Percentiles rank a stretch among this genome's conserved stretches.
Evolutionary conservation across 2,888 invertebrate species (phyloP).

Genomic region (Dynastes hyllus): DNA sequence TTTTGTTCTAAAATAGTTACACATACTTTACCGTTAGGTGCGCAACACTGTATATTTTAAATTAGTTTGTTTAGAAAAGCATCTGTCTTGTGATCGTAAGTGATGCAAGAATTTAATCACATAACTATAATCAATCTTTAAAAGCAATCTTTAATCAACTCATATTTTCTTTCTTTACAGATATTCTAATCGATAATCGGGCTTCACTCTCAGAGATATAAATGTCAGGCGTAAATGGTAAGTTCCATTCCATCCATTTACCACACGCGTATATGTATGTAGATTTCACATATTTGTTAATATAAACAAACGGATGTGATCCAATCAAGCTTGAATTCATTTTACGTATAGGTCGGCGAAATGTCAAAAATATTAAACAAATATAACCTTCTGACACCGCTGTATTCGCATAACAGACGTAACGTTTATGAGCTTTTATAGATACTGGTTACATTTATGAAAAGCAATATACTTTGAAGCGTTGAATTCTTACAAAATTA

Average conservation of each 20-base stretch:
- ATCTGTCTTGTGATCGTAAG: too few species aligned
- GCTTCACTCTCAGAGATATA: neutral
- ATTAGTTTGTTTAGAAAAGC: too few species aligned
- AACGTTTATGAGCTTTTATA: neutral
- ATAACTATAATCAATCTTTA: too few species aligned
- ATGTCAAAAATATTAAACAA: slow-evolving; percentile 20
- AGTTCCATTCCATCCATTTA: neutral
- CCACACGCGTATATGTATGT: neutral
- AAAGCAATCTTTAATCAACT: too few species aligned
- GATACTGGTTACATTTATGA: neutral
- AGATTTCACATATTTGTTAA: neutral
- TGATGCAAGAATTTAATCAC: too few species aligned
- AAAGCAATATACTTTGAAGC: neutral
- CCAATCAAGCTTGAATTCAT: neutral
- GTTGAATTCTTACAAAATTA: neutral
- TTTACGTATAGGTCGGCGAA: slow-evolving; percentile 1
- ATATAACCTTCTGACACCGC: neutral
- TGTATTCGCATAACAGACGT: neutral
- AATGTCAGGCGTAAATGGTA: neutral
- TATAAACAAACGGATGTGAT: slow-evolving; percentile 13
- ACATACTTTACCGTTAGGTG: too few species aligned
- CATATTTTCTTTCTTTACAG: neutral
- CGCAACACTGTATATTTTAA: too few species aligned
- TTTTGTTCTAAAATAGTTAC: too few species aligned
- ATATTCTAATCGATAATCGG: neutral